phyloP scores from a whole-genome alignment of 2,888 invertebrate genomes.

The Helobdella robusta region DNA sequence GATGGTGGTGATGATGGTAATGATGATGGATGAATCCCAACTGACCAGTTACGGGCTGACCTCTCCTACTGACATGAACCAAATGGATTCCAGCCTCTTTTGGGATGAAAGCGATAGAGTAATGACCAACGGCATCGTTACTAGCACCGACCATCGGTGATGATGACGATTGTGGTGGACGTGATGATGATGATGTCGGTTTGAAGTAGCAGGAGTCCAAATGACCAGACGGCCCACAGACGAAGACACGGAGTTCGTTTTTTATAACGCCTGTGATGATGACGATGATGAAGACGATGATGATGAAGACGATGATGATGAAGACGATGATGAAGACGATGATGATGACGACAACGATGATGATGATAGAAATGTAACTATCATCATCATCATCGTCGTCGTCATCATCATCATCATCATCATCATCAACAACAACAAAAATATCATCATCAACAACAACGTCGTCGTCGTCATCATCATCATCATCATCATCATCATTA shows the following conservation, averaged over 20 bases:
- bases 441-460: no score
- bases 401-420: no score
- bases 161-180: not conserved
- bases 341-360: no score
- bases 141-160: not conserved
- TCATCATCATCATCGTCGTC: no score
- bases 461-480: not conserved
- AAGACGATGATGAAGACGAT: no score
- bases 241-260: slow-evolving; percentile 12
- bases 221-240: slow-evolving; percentile 15
- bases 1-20: slow-evolving; percentile 9
- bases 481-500: not conserved
- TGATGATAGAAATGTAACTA: not conserved
- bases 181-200: slow-evolving; percentile 3
- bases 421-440: no score
- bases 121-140: slow-evolving; percentile 1
- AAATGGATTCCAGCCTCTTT: slow-evolving; percentile 23
- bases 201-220: slow-evolving; percentile 23
- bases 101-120: slow-evolving; percentile 23
- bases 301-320: no score
- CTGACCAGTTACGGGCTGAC: slow-evolving; percentile 4
- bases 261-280: not conserved
- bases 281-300: no score
- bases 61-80: slow-evolving; percentile 17
- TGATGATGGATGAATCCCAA: no score